Percentiles rank a stretch among this genome's conserved stretches.
Evolutionary conservation across 2,888 invertebrate genomes (phyloP).

Genomic region (Spicauda simplicius): DNA sequence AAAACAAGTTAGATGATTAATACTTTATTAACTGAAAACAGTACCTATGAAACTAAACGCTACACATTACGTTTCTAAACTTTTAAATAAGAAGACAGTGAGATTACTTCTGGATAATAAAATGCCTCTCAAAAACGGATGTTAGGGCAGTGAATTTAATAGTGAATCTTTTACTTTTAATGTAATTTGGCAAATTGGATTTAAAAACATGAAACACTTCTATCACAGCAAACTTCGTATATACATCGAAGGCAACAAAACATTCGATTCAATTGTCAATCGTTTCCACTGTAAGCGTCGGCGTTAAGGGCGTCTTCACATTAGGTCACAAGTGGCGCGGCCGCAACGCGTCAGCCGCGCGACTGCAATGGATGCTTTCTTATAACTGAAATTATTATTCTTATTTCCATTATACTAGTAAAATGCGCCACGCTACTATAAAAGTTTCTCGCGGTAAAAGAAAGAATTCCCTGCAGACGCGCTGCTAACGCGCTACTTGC

Average conservation of each 20-base stretch:
- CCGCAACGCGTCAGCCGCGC: too few species aligned
- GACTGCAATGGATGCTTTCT: too few species aligned
- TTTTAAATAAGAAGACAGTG: constrained; percentile 3
- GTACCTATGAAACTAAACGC: constrained; percentile 6
- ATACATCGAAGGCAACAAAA: background rate
- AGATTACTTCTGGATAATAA: constrained; percentile 21
- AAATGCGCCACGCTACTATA: too few species aligned
- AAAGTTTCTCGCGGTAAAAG: too few species aligned
- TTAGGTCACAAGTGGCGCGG: too few species aligned
- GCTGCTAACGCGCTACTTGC: too few species aligned
- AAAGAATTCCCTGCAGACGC: too few species aligned
- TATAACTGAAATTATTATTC: too few species aligned
- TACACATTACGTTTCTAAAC: background rate
- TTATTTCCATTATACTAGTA: too few species aligned
- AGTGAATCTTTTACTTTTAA: background rate
- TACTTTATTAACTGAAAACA: constrained; percentile 27
- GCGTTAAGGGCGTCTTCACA: too few species aligned
- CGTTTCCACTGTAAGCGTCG: too few species aligned
- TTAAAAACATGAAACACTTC: constrained; percentile 14
- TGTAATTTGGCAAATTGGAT: constrained; percentile 35
- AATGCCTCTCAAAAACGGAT: constrained; percentile 37
- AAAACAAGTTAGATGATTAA: constrained; percentile 1
- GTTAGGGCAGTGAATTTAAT: constrained; percentile 40
- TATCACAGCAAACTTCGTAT: constrained; percentile 34
- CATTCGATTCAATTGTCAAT: too few species aligned